Base-by-base conservation (phyloP, 2,113 vertebrate genomes). In the Excalfactoria chinensis region DNA sequence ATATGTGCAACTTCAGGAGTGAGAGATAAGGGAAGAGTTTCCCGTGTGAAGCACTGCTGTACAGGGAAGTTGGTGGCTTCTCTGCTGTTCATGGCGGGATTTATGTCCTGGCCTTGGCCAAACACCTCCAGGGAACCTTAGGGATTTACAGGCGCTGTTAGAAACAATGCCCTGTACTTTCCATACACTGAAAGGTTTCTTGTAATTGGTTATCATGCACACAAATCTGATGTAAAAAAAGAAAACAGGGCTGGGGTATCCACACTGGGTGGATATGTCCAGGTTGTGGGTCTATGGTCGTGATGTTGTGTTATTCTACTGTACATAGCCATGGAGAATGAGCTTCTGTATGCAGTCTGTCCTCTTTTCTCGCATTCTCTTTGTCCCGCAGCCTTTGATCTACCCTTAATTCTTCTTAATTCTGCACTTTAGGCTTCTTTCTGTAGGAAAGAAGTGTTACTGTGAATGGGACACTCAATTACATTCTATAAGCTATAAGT, bases 51-150 rank as follows among this genome's bases (percentile, higher is more conserved):
- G 53, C 19, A 0, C n/a, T 66, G 41, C 72, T 35, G 14, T 0
- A 2, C 2, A 5, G 12, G 21, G 23, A 20, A 53, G 26, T 25
- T 68, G 64, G 28, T 0, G 1, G 62, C 30, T 40, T 32, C 44
- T 82, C 46, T 16, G 18, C 21, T 89, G 68, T 63, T 46, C 30
- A 19, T 1, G 6, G 35, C 0, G 0, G 32, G 22, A 25, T 82
- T 91, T 25, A 49, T 5, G 22, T 26, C 34, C 35, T 9, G 43
- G 51, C 4, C 11, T 28, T 56, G n/a, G 14, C 40, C 37, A 35
- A 30, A 26, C 1, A 0, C 14, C 58, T 34, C 3, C 0, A 1
- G 83, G 35, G 22, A 79, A 7, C 30, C 0, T 0, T 35, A n/a
- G 66, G 26, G 5, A n/a, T 91, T 79, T 58, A n/a, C 35, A 66